These are phyloP conservation scores for Drosophila azteca DNA, from an alignment of 1,140 invertebrate genomes.

Conservation along the genomic window DNA sequence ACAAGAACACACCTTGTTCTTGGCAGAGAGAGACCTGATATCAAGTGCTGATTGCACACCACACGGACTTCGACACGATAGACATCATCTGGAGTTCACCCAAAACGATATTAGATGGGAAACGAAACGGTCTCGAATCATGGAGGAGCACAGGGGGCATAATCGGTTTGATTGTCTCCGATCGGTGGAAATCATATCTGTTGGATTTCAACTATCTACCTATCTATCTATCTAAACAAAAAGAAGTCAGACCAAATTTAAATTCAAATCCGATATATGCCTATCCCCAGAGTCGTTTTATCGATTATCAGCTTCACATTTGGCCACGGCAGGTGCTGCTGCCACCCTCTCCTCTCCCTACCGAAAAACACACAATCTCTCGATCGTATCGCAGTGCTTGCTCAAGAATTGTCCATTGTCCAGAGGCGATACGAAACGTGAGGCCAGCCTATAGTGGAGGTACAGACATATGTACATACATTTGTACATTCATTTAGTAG, in stretches of 20 bases:
- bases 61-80: not conserved
- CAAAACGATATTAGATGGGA: slow-evolving; percentile 21
- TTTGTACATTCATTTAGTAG: not conserved
- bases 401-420: slow-evolving; percentile 22
- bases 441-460: not conserved
- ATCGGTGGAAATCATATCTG: too few relatives aligned
- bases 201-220: too few relatives aligned
- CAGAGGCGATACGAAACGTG: slow-evolving; percentile 17
- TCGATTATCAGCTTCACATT: too few relatives aligned
- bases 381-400: slow-evolving; percentile 50
- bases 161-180: too few relatives aligned
- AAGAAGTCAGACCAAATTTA: too few relatives aligned
- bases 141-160: slow-evolving; percentile 21
- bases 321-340: too few relatives aligned
- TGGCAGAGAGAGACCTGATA: slow-evolving; percentile 15
- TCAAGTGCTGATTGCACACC: slow-evolving; percentile 24
- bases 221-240: too few relatives aligned
- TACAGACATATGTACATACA: not conserved
- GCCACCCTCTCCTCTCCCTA: not conserved
- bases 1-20: slow-evolving; percentile 43
- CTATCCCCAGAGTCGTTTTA: too few relatives aligned
- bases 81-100: slow-evolving; percentile 24
- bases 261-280: too few relatives aligned
- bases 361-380: slow-evolving; percentile 28
- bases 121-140: slow-evolving; percentile 28